Conservation (phyloP, 2,888 invertebrate genomes). For the Cheilosia impressa region DNA sequence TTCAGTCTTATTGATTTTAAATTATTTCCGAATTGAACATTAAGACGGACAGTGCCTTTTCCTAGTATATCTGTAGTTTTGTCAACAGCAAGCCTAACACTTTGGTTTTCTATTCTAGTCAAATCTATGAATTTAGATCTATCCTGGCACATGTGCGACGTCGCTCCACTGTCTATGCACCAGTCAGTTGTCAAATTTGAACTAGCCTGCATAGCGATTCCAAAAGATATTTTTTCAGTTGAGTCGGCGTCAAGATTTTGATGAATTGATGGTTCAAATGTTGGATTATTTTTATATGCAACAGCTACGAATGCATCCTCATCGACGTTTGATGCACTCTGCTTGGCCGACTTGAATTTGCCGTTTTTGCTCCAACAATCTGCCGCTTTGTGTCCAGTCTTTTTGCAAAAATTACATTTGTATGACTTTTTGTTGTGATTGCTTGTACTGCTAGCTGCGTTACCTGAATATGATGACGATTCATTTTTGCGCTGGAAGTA, state of each 20-base stretch:
- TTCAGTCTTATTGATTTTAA: constrained; percentile 47
- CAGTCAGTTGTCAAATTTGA: not conserved
- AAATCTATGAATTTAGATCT: not conserved
- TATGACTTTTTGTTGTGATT: constrained; percentile 1
- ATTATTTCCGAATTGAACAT: not conserved
- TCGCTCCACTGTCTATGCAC: constrained; percentile 16
- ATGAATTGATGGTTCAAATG: not conserved
- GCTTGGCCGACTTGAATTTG: not conserved
- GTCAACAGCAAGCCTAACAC: constrained; percentile 55
- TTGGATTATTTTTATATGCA: not conserved
- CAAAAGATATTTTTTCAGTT: constrained; percentile 8
- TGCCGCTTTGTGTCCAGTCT: not conserved
- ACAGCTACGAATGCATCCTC: not conserved
- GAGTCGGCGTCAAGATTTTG: not conserved
- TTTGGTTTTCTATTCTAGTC: constrained; percentile 27
- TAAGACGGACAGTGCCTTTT: constrained; percentile 40
- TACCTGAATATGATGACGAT: no score
- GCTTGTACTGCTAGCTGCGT: not conserved
- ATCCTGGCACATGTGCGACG: constrained; percentile 42
- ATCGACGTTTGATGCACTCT: constrained; percentile 2
- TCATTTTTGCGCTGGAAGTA: constrained; percentile 11
- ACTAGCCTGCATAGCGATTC: constrained; percentile 1
- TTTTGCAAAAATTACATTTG: constrained; percentile 14
- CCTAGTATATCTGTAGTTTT: constrained; percentile 58
- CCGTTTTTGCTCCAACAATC: not conserved